These are phyloP conservation scores for Nomada hirtipes DNA, from an alignment of 2,888 invertebrate genomes.

Conservation along the genomic window DNA sequence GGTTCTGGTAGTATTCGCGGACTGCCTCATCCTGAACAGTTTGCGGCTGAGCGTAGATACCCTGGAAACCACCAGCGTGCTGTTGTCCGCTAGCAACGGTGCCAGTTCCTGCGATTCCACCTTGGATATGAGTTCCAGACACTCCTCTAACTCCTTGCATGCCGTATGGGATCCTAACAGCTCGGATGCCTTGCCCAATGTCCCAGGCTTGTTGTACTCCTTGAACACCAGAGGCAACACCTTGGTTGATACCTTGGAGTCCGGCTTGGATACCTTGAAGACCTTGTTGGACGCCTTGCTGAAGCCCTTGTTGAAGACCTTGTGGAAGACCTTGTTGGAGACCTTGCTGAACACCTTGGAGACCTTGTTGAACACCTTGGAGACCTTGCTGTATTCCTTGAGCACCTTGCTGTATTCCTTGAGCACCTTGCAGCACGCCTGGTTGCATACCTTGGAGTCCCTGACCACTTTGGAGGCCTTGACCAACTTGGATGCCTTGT, in stretches of 20 bases:
- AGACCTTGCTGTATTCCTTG: conserved; percentile 4
- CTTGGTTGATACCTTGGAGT: conserved; percentile 35
- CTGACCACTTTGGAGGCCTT: conserved; percentile 12
- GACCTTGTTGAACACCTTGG: neutral
- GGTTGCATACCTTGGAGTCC: conserved; percentile 9
- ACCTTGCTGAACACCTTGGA: neutral
- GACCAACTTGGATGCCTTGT: neutral
- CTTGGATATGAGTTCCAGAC: conserved; percentile 25
- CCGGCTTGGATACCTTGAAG: conserved; percentile 13
- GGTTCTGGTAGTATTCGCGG: conserved; percentile 75
- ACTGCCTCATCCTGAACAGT: conserved; percentile 72
- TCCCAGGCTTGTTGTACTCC: conserved; percentile 1
- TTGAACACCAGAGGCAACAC: conserved; percentile 8
- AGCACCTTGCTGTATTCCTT: neutral
- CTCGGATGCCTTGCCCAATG: conserved; percentile 24
- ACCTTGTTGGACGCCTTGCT: conserved; percentile 37
- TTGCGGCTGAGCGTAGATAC: conserved; percentile 62
- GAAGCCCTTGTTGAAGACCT: conserved; percentile 20
- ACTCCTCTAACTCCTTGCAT: conserved; percentile 22
- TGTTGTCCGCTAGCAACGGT: conserved; percentile 55
- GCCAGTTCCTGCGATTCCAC: conserved; percentile 30
- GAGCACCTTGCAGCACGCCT: neutral
- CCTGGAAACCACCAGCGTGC: conserved; percentile 74
- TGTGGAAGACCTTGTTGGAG: neutral
- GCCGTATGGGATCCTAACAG: neutral